phyloP scores from a whole-genome alignment of 1,140 invertebrate species.

The Drosophila takahashii region DNA sequence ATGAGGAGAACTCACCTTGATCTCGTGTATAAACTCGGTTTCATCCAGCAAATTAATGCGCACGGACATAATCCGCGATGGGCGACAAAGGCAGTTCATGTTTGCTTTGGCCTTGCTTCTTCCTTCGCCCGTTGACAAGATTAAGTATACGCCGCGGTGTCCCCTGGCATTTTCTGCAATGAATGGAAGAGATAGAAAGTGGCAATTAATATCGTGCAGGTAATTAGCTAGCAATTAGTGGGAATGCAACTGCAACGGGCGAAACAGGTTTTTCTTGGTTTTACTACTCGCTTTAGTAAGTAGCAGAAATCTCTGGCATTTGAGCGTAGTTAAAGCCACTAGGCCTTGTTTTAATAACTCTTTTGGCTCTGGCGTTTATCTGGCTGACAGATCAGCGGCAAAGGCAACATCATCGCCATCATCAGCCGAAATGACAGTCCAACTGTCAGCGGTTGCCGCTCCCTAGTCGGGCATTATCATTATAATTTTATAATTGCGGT shows the following conservation, averaged over 20 bases:
- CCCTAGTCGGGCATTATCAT: constrained; percentile 77
- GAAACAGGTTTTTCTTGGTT: constrained; percentile 39
- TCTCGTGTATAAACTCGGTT: constrained; percentile 88
- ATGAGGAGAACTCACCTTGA: constrained; percentile 86
- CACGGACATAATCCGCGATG: constrained; percentile 84
- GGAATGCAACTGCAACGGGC: constrained; percentile 47
- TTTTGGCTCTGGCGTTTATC: constrained; percentile 66
- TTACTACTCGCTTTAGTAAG: too few species aligned
- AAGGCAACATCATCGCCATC: constrained; percentile 21
- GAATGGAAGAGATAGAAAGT: constrained; percentile 66
- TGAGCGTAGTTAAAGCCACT: constrained; percentile 23
- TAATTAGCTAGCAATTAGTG: constrained; percentile 73
- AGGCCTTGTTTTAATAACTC: constrained; percentile 76
- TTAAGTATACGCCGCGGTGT: constrained; percentile 56
- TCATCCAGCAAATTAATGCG: constrained; percentile 88
- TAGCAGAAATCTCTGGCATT: constrained; percentile 31
- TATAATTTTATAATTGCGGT: constrained; percentile 84
- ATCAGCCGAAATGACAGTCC: constrained; percentile 68
- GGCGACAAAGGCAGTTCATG: constrained; percentile 84
- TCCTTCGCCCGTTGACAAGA: constrained; percentile 20
- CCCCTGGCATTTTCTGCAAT: constrained; percentile 65
- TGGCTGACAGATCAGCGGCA: constrained; percentile 57
- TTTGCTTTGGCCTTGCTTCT: constrained; percentile 30
- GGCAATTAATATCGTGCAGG: constrained; percentile 69
- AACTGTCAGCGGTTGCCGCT: constrained; percentile 76